A percentile compares a stretch with the other conserved stretches of the same genome.
These are phyloP conservation scores for Brachionus paranguensis DNA, from an alignment of 1,140 invertebrate genomes.

Conservation along the genomic window DNA sequence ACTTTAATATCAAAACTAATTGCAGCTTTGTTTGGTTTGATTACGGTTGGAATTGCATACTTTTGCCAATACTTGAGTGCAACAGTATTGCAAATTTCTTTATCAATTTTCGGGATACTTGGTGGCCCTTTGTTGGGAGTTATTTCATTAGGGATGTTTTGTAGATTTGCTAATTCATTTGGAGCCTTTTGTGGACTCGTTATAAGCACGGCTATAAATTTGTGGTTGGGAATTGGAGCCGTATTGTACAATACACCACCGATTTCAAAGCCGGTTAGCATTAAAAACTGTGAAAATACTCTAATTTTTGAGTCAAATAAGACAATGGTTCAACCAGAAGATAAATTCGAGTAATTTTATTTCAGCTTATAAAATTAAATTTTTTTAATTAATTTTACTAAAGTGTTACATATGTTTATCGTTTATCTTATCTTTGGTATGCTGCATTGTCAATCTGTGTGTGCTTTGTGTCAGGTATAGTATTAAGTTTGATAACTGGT, in stretches of 20 bases:
- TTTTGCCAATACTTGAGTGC: constrained; percentile 44
- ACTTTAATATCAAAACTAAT: constrained; percentile 16
- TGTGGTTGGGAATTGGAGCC: constrained; percentile 35
- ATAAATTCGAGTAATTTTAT: constrained; percentile 23
- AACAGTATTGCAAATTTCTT: constrained; percentile 46
- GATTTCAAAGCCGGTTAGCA: neutral
- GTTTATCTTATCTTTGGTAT: constrained; percentile 37
- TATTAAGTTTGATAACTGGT: neutral
- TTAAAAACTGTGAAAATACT: neutral
- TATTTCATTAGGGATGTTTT: constrained; percentile 32
- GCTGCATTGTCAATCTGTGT: neutral
- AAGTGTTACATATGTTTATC: constrained; percentile 5
- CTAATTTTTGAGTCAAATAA: neutral
- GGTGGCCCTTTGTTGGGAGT: constrained; percentile 49
- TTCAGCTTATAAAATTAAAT: neutral
- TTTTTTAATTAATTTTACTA: neutral
- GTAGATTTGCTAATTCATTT: constrained; percentile 27
- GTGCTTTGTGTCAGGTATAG: neutral
- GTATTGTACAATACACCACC: neutral
- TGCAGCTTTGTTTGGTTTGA: constrained; percentile 53
- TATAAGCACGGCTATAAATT: constrained; percentile 9
- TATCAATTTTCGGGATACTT: constrained; percentile 50
- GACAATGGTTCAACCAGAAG: neutral
- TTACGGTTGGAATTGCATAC: constrained; percentile 48
- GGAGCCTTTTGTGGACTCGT: constrained; percentile 36